These are phyloP conservation scores for Willisornis vidua DNA, from an alignment of 2,113 vertebrate genomes.

Conservation along the genomic window DNA sequence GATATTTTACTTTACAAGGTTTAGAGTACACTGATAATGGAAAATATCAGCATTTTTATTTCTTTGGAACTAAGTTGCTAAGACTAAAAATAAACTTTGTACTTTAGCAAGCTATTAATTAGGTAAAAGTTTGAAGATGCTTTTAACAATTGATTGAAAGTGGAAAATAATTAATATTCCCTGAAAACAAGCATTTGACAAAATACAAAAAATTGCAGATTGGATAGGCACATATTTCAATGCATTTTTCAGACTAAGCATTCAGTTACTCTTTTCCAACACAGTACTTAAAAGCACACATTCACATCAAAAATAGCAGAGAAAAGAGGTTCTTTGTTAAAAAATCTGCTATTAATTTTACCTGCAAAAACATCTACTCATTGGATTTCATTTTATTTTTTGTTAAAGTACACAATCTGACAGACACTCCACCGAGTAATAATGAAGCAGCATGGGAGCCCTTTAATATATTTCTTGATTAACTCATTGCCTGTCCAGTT, in stretches of 20 bases:
- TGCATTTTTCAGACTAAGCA: not conserved
- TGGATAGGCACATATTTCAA: not conserved
- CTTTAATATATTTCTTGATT: slow-evolving; percentile 92
- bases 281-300: not conserved
- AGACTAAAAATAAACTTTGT: not conserved
- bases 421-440: slow-evolving; percentile 77
- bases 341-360: slow-evolving; percentile 27
- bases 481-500: slow-evolving; percentile 96
- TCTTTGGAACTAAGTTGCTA: not conserved
- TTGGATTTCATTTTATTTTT: not conserved
- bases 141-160: not conserved
- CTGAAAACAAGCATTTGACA: not conserved
- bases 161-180: not conserved
- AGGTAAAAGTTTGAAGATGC: not conserved
- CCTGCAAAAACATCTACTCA: not conserved
- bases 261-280: not conserved
- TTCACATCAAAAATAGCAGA: not conserved
- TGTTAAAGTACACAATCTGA: slow-evolving; percentile 74
- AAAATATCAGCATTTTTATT: slow-evolving; percentile 21
- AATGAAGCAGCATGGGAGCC: slow-evolving; percentile 90
- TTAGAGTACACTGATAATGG: not conserved
- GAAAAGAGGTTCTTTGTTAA: not conserved
- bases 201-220: not conserved
- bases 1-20: not conserved
- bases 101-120: not conserved